Conservation (phyloP, 2,113 vertebrate genomes). For the Oncorhynchus keta region DNA sequence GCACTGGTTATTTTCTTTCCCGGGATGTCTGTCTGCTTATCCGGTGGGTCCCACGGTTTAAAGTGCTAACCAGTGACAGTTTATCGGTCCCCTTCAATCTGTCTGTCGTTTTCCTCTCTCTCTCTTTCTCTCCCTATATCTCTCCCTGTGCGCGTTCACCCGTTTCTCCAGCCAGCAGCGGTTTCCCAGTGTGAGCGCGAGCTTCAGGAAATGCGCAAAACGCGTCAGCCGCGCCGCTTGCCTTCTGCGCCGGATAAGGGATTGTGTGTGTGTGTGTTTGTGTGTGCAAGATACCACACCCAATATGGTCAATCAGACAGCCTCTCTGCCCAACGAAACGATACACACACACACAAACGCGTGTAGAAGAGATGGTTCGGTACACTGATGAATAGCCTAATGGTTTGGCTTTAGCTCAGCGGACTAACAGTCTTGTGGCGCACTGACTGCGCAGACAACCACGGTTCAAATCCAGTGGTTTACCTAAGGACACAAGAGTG, state of each 20-base stretch:
- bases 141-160: slow-evolving; percentile 63
- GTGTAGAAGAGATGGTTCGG: neutral
- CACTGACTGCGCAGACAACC: no score
- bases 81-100: no score
- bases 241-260: slow-evolving; percentile 79
- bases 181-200: slow-evolving; percentile 47
- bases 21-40: neutral
- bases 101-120: slow-evolving; percentile 21
- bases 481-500: neutral
- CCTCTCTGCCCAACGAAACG: slow-evolving; percentile 30
- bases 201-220: slow-evolving; percentile 99
- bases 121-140: neutral
- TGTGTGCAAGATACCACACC: slow-evolving; percentile 29
- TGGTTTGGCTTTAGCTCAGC: no score
- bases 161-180: slow-evolving; percentile 27
- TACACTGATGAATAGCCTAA: no score
- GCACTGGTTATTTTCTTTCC: slow-evolving; percentile 31
- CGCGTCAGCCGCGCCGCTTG: slow-evolving; percentile 82
- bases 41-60: neutral
- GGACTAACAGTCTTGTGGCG: no score
- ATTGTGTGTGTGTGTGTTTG: neutral
- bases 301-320: slow-evolving; percentile 45
- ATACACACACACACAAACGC: slow-evolving; percentile 3
- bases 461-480: no score
- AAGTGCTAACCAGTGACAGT: no score